phyloP scores from a whole-genome alignment of 2,797 vertebrate species.

The Mallotus villosus region DNA sequence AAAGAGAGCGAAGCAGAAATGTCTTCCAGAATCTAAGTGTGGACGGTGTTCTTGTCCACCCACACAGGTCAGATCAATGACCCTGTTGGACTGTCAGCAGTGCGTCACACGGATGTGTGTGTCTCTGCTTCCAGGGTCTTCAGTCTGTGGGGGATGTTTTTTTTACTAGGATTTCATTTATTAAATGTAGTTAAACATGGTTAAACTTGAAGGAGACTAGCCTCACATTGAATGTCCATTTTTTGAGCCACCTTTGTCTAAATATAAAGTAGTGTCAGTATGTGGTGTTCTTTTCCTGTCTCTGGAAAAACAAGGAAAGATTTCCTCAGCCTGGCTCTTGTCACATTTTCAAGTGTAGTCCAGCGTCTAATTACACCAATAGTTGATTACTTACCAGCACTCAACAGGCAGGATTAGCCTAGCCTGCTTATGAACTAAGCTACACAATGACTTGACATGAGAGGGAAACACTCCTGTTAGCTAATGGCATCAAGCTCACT shows the following conservation, averaged over 20 bases:
- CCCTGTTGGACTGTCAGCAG: background rate
- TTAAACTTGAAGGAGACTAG: background rate
- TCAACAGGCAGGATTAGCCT: background rate
- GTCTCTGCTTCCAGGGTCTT: background rate
- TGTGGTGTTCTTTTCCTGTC: background rate
- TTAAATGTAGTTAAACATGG: too few relatives aligned
- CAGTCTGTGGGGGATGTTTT: too few relatives aligned
- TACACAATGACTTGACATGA: background rate
- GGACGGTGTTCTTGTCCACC: background rate
- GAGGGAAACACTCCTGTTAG: background rate
- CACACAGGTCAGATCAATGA: background rate
- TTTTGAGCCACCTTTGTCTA: too few relatives aligned
- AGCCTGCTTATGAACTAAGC: background rate
- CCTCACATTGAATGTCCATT: background rate
- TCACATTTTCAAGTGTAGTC: background rate
- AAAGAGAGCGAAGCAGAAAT: background rate
- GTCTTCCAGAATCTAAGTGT: too few relatives aligned
- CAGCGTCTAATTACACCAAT: too few relatives aligned
- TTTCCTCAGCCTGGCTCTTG: background rate
- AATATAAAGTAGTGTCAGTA: background rate
- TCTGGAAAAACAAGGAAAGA: background rate
- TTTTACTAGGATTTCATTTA: too few relatives aligned
- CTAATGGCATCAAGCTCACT: slow-evolving; percentile 4
- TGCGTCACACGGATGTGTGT: background rate
- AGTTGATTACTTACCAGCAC: background rate